Base-by-base conservation (phyloP, 2,113 vertebrate genomes). In the Smithornis capensis region DNA sequence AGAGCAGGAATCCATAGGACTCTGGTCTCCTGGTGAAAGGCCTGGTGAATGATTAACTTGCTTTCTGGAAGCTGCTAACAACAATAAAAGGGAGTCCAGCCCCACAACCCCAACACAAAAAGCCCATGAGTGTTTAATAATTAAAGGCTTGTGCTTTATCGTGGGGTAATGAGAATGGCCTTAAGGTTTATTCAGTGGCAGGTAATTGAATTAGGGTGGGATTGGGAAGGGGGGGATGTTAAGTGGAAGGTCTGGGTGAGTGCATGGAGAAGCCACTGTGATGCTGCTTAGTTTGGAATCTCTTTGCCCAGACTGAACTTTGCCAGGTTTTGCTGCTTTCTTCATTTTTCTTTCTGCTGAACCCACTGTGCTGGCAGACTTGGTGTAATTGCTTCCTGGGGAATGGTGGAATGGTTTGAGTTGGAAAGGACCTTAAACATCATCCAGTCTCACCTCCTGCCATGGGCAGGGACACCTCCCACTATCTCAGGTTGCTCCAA, bases 41-140 rank as follows among this genome's bases (percentile, higher is more conserved):
- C 63, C 37, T 89, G 91, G 86, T 95, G 85, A 97, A 97, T 97
- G 65, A 97, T 97, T 97, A 95, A 97, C 96, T 93, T 73, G 44
- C 71, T 75, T 94, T 92, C 90, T 95, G 91, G 92, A 80, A 95
- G 91, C 83, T 85, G 89, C 87, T 77, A 45, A 85, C 87, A 90
- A 77, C 79, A 92, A 75, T 81, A 92, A 95, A 95, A 94, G 68
- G 63, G 82, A 95, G 84, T 76, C 69, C 69, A 91, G 76, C 63
- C 90, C 73, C 55, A 69, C 86, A 91, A 59, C 67, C 89, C 62
- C 71, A 90, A 89, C 76, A 71, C 53, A 71, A 83, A 94, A 94
- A 94, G 47, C 56, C 45, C n/a, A 28, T 35, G 80, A 85, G 83
- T 55, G 94, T 82, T 97, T 97, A 97, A 97, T 97, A 62, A 97